Conservation (phyloP, 2,888 invertebrate species). For the Idaea straminata region DNA sequence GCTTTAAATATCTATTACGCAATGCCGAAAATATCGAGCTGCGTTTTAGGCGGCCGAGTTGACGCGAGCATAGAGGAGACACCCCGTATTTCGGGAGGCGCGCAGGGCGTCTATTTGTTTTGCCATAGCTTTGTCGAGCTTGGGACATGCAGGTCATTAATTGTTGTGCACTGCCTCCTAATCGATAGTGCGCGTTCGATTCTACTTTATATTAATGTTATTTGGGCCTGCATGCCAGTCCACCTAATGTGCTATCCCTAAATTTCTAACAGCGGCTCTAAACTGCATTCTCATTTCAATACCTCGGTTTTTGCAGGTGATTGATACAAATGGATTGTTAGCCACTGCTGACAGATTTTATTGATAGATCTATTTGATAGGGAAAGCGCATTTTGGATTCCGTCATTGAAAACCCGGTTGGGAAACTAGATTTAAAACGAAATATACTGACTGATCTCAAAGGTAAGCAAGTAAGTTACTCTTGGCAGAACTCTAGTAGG, state of each 20-base stretch:
- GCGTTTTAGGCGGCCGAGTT: constrained; percentile 23
- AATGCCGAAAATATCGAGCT: constrained; percentile 15
- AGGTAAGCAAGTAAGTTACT: too few species aligned
- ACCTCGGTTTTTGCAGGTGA: constrained; percentile 26
- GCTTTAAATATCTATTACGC: constrained; percentile 4
- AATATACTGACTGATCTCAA: too few species aligned
- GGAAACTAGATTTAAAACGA: neutral
- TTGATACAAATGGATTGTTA: constrained; percentile 20
- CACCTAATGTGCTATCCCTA: constrained; percentile 38
- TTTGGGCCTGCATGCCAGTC: constrained; percentile 65
- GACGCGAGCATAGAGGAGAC: constrained; percentile 33
- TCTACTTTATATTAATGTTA: constrained; percentile 80
- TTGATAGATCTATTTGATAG: constrained; percentile 9
- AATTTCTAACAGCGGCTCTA: constrained; percentile 40
- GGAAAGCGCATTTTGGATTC: neutral
- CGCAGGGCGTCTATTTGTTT: constrained; percentile 76
- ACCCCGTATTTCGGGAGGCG: constrained; percentile 65
- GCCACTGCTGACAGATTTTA: constrained; percentile 13
- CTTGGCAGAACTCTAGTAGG: too few species aligned
- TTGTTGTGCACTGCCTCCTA: constrained; percentile 78
- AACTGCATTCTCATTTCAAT: constrained; percentile 23
- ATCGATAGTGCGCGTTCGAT: constrained; percentile 79
- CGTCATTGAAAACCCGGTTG: neutral
- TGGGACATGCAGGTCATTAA: constrained; percentile 80
- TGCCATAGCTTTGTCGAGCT: constrained; percentile 77